Percentiles rank a stretch among this genome's conserved stretches.
Conservation (phyloP, 1,140 invertebrate species). For the Micrasema longulum region DNA sequence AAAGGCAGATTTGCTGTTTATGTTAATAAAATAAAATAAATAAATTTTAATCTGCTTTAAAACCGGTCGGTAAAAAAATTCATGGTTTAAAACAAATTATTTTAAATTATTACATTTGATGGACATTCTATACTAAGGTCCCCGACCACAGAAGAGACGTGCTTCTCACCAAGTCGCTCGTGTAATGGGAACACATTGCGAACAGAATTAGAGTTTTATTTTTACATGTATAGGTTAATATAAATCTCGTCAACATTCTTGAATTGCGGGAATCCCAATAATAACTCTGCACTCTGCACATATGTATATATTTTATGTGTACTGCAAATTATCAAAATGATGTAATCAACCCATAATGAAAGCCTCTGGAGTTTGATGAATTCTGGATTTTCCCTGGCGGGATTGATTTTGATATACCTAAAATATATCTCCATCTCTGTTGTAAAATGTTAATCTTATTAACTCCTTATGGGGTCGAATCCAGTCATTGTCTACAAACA, state of each 20-base stretch:
- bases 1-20: too few relatives aligned
- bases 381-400: neutral
- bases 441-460: too few relatives aligned
- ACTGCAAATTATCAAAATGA: neutral
- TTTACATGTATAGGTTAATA: constrained; percentile 7
- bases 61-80: too few relatives aligned
- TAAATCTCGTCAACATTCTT: constrained; percentile 10
- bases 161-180: constrained; percentile 1
- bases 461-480: too few relatives aligned
- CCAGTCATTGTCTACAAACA: too few relatives aligned
- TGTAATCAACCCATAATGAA: neutral
- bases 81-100: neutral
- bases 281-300: neutral
- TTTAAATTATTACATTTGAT: neutral
- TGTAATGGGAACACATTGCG: constrained; percentile 18
- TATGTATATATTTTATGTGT: neutral
- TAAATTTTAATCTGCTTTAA: too few relatives aligned
- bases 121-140: neutral
- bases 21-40: too few relatives aligned
- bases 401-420: too few relatives aligned
- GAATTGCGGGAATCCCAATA: neutral
- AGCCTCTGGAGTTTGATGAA: neutral
- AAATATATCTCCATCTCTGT: too few relatives aligned
- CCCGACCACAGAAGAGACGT: neutral
- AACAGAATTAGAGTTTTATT: constrained; percentile 30